Percentiles rank a stretch among this genome's conserved stretches.
Evolutionary conservation across 2,888 invertebrate genomes (phyloP).

Genomic region (Drosophila suboccidentalis): DNA sequence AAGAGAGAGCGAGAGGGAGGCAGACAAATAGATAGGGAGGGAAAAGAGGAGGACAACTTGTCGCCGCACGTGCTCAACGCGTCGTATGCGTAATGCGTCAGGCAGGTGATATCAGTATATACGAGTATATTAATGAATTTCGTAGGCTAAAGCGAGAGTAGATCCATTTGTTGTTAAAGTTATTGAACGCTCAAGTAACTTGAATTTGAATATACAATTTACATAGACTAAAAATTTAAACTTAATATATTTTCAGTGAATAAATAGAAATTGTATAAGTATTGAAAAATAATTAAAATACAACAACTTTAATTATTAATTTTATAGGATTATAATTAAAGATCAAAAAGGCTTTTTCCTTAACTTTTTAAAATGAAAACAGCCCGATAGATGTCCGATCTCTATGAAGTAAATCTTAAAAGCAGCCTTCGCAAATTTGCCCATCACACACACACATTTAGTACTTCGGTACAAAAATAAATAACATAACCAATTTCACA

Average conservation of each 20-base stretch:
- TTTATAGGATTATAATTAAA: too few species aligned
- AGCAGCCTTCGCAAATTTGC: too few species aligned
- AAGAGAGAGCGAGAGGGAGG: constrained; percentile 2
- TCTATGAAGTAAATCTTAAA: too few species aligned
- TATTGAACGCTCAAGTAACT: not conserved
- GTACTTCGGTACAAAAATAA: too few species aligned
- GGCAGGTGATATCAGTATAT: constrained; percentile 11
- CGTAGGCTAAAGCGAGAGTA: constrained; percentile 16
- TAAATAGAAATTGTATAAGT: too few species aligned
- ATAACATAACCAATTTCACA: not conserved
- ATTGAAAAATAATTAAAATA: too few species aligned
- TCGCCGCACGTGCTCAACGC: constrained; percentile 60
- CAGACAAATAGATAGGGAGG: not conserved
- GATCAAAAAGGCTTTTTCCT: too few species aligned
- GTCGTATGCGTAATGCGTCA: constrained; percentile 55
- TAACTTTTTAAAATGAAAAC: too few species aligned
- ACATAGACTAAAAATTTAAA: not conserved
- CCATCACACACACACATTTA: too few species aligned
- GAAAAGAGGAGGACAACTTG: constrained; percentile 28
- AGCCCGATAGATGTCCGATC: too few species aligned
- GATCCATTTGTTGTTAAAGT: not conserved
- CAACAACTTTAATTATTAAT: too few species aligned
- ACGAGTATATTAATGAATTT: constrained; percentile 2
- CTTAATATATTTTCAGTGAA: too few species aligned
- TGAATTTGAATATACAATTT: not conserved